These are phyloP conservation scores for Acleris holmiana DNA, from an alignment of 2,888 invertebrate species.

Conservation along the genomic window DNA sequence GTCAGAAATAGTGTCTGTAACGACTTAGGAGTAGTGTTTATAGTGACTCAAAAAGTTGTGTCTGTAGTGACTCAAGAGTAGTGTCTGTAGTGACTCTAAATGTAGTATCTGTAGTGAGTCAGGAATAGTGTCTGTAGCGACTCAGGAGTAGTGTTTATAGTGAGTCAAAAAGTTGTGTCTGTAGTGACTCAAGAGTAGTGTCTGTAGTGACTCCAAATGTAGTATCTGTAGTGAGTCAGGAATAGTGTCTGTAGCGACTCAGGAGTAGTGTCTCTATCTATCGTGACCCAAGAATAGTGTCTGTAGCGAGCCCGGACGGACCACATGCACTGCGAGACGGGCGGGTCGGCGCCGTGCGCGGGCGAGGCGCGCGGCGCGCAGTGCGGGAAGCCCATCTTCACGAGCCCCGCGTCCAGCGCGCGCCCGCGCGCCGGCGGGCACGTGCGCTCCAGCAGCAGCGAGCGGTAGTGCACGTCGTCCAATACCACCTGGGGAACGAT, in stretches of 20 bases:
- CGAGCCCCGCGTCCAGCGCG: conserved; percentile 89
- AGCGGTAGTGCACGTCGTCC: conserved; percentile 89
- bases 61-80: neutral
- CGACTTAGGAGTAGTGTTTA: too few relatives aligned
- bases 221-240: too few relatives aligned
- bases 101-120: too few relatives aligned
- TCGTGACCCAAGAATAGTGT: neutral
- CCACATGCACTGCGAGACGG: conserved; percentile 97
- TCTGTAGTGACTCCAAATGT: neutral
- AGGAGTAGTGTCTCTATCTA: neutral
- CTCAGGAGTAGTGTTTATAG: neutral
- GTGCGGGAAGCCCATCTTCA: conserved; percentile 99
- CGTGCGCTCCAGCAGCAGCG: conserved; percentile 83
- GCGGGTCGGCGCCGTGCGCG: conserved; percentile 82
- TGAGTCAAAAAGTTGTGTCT: neutral
- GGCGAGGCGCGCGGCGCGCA: conserved; percentile 84
- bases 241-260: too few relatives aligned
- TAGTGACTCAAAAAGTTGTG: neutral
- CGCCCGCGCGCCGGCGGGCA: conserved; percentile 85
- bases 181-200: neutral
- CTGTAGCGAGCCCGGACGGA: too few relatives aligned
- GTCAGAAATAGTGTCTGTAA: neutral
- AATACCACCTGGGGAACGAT: conserved; percentile 84
- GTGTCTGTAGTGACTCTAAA: neutral
- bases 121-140: too few relatives aligned